A percentile compares a stretch with the other conserved stretches of the same genome.
These are phyloP conservation scores for Polypterus bichir DNA, from an alignment of 2,113 vertebrate genomes.

Conservation along the genomic window DNA sequence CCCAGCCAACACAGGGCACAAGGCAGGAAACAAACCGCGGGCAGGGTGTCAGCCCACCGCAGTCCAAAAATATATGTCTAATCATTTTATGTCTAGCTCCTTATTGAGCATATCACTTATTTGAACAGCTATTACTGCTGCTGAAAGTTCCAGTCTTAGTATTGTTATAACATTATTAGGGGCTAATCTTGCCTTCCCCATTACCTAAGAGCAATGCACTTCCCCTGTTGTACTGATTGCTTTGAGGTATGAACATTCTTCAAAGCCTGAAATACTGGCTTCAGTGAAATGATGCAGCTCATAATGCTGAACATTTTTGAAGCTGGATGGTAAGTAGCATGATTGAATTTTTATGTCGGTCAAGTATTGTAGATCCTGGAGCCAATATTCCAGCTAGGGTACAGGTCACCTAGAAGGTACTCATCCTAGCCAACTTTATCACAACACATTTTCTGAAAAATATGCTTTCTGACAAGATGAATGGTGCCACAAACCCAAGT, in stretches of 20 bases:
- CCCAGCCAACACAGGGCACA: too few species aligned
- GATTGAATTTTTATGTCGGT: slow-evolving; percentile 3
- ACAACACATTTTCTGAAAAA: slow-evolving; percentile 1
- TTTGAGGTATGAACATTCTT: slow-evolving; percentile 7
- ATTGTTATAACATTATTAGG: slow-evolving; percentile 9
- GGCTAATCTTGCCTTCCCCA: slow-evolving; percentile 9
- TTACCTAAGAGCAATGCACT: slow-evolving; percentile 10
- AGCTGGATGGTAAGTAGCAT: slow-evolving; percentile 12
- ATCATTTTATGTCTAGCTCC: slow-evolving; percentile 9
- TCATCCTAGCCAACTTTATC: slow-evolving; percentile 1
- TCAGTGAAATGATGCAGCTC: neutral
- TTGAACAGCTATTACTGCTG: slow-evolving; percentile 9
- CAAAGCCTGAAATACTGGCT: slow-evolving; percentile 7
- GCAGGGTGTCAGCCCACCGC: too few species aligned
- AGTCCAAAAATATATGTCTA: slow-evolving; percentile 6
- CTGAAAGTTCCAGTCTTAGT: slow-evolving; percentile 7
- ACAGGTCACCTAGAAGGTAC: slow-evolving; percentile 1
- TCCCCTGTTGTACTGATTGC: slow-evolving; percentile 7
- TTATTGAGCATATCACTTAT: neutral
- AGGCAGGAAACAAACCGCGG: too few species aligned
- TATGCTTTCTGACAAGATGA: slow-evolving; percentile 13
- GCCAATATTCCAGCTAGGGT: slow-evolving; percentile 14
- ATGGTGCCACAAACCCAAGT: neutral
- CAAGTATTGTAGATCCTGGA: slow-evolving; percentile 12
- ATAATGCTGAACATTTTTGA: neutral